Conservation (phyloP, 2,797 vertebrate species). For the Sebastes melanostomus region DNA sequence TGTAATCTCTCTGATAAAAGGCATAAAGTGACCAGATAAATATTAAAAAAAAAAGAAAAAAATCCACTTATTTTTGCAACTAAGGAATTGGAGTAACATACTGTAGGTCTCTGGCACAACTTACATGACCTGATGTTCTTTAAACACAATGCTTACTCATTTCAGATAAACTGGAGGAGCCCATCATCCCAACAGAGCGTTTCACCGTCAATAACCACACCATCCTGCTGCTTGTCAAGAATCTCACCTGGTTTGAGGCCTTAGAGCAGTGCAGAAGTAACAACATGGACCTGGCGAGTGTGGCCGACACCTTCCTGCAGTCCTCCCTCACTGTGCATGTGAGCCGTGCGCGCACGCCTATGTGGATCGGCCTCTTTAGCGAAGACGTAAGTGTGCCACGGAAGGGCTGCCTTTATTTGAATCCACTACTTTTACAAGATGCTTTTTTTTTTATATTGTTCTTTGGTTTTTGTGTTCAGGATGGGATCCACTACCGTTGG, state of each 20-base stretch:
- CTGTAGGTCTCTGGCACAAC: not conserved
- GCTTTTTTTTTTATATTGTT: not conserved
- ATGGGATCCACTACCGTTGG: conserved; percentile 90
- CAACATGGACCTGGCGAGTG: conserved; percentile 89
- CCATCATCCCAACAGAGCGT: conserved; percentile 58
- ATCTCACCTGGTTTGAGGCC: conserved; percentile 90
- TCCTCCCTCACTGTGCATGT: conserved; percentile 84
- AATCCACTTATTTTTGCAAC: too few species aligned
- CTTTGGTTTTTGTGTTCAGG: conserved; percentile 70
- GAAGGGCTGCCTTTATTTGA: not conserved
- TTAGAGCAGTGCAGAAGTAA: conserved; percentile 76
- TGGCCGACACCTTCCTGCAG: conserved; percentile 87
- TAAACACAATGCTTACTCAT: not conserved
- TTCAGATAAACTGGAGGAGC: conserved; percentile 77
- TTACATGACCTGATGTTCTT: not conserved
- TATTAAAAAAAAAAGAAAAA: not conserved
- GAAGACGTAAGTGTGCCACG: conserved; percentile 80
- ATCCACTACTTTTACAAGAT: not conserved
- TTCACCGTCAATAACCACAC: conserved; percentile 80
- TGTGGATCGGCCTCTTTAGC: conserved; percentile 95
- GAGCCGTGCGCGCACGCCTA: conserved; percentile 71
- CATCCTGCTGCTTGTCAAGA: conserved; percentile 85
- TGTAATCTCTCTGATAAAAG: not conserved
- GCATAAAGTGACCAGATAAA: not conserved
- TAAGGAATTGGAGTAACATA: not conserved